Evolutionary conservation across 1,140 invertebrate species (phyloP), one percentile per base, ranked within the genome.

Genomic region (Solenopsis invicta): DNA sequence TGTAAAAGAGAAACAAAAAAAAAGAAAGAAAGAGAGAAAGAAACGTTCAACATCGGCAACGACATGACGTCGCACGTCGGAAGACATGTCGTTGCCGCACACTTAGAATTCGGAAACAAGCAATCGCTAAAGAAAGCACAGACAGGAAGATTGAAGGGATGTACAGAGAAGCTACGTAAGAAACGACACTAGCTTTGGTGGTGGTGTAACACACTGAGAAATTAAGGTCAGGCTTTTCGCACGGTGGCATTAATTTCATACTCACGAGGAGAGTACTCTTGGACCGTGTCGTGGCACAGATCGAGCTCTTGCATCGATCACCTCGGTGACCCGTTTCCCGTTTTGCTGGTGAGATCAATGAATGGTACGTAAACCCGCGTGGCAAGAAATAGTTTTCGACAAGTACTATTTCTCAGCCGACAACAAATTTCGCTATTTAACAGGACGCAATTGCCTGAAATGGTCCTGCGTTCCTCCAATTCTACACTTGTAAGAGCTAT

Each of bases 231-330:
- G 75, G 85, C 81, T 87, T 76, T 21, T 88, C 66, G 64, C 78
- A 41, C 37, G 85, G 77, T 78, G 72, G 77, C 74, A 62, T 84
- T 90, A 76, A 84, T 87, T 90, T 45, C 85, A 88, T 91, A 91
- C 89, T 91, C 89, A 91, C 89, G 82, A 78, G 54, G 77, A 56
- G 82, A 88, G 82, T 90, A 87, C 81, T 88, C 87, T 87, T 86
- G 87, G 89, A 88, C 87, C 80, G 81, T 88, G 89, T 88, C 76
- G 75, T 82, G 87, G 66, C 87, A 84, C 72, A 52, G 72, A 88
- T 86, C 69, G 56, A 82, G 80, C 75, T 69, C 50, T 85, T 56
- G 78, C 82, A 87, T 81, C 71, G 69, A 82, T 87, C 56, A 88
- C 41, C 52, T 24, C 18, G 80, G 69, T 84, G 80, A 84, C 80